Evolutionary conservation across 1,140 invertebrate genomes (phyloP).

Genomic region (Scaptomyza graminum): DNA sequence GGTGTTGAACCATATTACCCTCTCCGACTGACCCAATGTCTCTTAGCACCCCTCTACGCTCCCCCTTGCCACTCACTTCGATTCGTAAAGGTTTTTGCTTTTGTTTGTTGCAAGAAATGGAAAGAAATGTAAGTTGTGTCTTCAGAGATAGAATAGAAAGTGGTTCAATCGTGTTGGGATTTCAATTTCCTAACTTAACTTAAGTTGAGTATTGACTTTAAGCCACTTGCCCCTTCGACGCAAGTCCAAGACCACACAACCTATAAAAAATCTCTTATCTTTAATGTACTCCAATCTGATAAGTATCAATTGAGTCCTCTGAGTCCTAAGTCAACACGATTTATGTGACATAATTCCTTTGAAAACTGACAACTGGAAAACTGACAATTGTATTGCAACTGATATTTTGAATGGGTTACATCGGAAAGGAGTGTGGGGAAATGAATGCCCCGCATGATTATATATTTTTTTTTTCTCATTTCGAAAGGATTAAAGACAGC

Average conservation of each 20-base stretch:
- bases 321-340: conserved; percentile 51
- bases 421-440: background rate
- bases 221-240: too few species aligned
- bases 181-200: too few species aligned
- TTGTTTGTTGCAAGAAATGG: too few species aligned
- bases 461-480: background rate
- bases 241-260: conserved; percentile 25
- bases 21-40: conserved; percentile 14
- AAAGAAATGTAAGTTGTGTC: too few species aligned
- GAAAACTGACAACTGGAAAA: conserved; percentile 62
- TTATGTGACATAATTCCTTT: conserved; percentile 66
- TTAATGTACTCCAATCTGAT: conserved; percentile 33
- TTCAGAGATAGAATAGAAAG: too few species aligned
- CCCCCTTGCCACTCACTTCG: too few species aligned
- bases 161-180: background rate
- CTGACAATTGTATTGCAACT: conserved; percentile 49
- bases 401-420: background rate
- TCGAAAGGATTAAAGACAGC: conserved; percentile 63
- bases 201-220: too few species aligned
- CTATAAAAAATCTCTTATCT: background rate
- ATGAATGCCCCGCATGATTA: conserved; percentile 67
- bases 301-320: conserved; percentile 45
- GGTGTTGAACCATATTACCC: conserved; percentile 83
- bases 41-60: background rate
- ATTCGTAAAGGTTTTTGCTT: background rate